These are phyloP conservation scores for Hoplias malabaricus DNA, from an alignment of 2,113 vertebrate species.

Conservation along the genomic window DNA sequence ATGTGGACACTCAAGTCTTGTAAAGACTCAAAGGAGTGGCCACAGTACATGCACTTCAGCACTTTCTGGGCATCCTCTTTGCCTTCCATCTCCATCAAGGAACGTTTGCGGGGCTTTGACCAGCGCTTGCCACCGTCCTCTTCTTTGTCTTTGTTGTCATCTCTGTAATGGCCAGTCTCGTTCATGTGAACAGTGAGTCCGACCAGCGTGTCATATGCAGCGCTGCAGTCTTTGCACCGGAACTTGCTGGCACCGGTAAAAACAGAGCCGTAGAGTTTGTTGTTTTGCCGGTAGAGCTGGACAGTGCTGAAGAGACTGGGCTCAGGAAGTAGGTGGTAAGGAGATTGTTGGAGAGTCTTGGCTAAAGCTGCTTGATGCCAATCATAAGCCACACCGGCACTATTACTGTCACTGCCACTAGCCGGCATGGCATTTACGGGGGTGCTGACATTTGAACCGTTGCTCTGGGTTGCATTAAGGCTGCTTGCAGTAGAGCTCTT, in stretches of 20 bases:
- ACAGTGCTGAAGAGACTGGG: constrained; percentile 98
- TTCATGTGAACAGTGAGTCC: constrained; percentile 98
- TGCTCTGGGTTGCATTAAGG: constrained; percentile 8
- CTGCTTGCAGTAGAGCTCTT: neutral
- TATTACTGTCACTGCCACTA: constrained; percentile 62
- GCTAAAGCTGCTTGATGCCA: constrained; percentile 98
- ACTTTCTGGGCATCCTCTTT: constrained; percentile 99
- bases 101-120: constrained; percentile 97
- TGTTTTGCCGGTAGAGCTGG: constrained; percentile 96
- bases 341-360: constrained; percentile 94
- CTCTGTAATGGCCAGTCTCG: constrained; percentile 95
- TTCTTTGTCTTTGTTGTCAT: constrained; percentile 94
- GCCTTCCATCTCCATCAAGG: constrained; percentile 98
- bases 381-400: constrained; percentile 86
- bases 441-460: constrained; percentile 16
- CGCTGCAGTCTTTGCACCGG: constrained; percentile 96
- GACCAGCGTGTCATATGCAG: constrained; percentile 94
- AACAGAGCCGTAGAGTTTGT: constrained; percentile 94
- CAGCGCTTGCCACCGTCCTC: constrained; percentile 89
- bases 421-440: constrained; percentile 68
- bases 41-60: constrained; percentile 98
- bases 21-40: constrained; percentile 96
- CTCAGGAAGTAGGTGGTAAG: constrained; percentile 90
- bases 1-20: constrained; percentile 98
- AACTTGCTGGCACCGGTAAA: constrained; percentile 98